Evolutionary conservation across 2,888 invertebrate species (phyloP).

Genomic region (Drosophila imparisetae): DNA sequence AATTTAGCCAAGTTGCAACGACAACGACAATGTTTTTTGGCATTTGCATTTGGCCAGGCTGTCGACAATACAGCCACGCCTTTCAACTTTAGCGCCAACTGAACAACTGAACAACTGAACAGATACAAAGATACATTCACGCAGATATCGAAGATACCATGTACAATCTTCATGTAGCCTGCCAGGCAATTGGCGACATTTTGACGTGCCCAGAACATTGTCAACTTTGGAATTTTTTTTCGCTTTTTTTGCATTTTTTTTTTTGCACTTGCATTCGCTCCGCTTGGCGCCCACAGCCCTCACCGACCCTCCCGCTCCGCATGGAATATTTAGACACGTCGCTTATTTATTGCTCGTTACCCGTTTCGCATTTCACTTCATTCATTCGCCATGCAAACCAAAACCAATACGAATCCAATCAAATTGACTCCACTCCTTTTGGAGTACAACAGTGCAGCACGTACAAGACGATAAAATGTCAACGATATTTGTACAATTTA

Average conservation of each 20-base stretch:
- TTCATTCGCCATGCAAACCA: conserved; percentile 19
- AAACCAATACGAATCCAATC: conserved; percentile 20
- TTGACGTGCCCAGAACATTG: conserved; percentile 67
- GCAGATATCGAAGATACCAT: not conserved
- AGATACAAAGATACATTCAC: conserved; percentile 20
- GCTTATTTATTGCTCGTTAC: conserved; percentile 51
- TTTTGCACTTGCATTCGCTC: conserved; percentile 45
- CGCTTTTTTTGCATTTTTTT: not conserved
- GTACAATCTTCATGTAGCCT: conserved; percentile 26
- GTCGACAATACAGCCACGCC: conserved; percentile 61
- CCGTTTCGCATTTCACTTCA: conserved; percentile 45
- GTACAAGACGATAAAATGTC: conserved; percentile 65
- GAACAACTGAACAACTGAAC: conserved; percentile 12
- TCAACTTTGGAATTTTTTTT: conserved; percentile 54
- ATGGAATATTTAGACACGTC: conserved; percentile 47
- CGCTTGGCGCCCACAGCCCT: conserved; percentile 21
- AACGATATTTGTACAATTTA: conserved; percentile 37
- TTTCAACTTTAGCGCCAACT: conserved; percentile 68
- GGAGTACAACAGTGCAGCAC: conserved; percentile 38
- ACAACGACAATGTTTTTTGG: conserved; percentile 57
- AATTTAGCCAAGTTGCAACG: conserved; percentile 55
- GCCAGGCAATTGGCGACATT: conserved; percentile 56
- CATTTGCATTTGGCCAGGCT: conserved; percentile 61
- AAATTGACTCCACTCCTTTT: conserved; percentile 34
- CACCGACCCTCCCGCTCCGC: not conserved